Conservation (phyloP, 37 sponge, comb jelly and placozoan genomes). For the Chondrilla cf. caribensis region DNA sequence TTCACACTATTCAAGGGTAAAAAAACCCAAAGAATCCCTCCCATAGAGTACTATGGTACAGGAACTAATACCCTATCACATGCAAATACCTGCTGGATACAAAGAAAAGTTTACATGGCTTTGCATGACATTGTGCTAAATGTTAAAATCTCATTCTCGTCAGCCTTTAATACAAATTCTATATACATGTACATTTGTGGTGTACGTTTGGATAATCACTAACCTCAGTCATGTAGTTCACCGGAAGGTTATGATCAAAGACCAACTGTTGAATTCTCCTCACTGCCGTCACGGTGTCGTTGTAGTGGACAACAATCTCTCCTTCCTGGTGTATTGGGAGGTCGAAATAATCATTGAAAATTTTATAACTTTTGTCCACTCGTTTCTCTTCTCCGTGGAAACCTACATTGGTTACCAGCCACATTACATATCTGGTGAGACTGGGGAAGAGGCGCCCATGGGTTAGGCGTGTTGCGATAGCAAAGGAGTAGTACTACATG, state of each 20-base stretch:
- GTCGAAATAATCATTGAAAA: conserved; percentile 53
- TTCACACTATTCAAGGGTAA: too few species aligned
- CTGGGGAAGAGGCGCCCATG: conserved; percentile 27
- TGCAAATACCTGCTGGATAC: too few species aligned
- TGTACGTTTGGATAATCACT: too few species aligned
- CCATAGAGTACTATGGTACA: too few species aligned
- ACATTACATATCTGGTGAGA: conserved; percentile 35
- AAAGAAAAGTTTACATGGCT: too few species aligned
- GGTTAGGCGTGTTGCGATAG: conserved; percentile 45
- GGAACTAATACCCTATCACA: too few species aligned
- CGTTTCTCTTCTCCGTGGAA: conserved; percentile 14
- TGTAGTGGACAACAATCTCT: conserved; percentile 43
- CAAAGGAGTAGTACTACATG: conserved; percentile 59
- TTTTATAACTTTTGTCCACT: conserved; percentile 45
- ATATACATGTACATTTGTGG: too few species aligned
- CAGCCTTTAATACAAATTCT: too few species aligned
- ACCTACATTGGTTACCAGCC: conserved; percentile 23
- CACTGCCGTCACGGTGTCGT: conserved; percentile 29
- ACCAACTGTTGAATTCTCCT: conserved; percentile 29
- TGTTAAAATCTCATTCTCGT: too few species aligned
- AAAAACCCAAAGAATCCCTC: too few species aligned
- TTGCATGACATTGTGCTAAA: too few species aligned
- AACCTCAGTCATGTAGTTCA: conserved; percentile 68
- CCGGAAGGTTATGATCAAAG: conserved; percentile 23
- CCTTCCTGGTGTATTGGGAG: conserved; percentile 56